Base-by-base conservation (phyloP, 2,797 vertebrate species). In the Chloroceryle inda region DNA sequence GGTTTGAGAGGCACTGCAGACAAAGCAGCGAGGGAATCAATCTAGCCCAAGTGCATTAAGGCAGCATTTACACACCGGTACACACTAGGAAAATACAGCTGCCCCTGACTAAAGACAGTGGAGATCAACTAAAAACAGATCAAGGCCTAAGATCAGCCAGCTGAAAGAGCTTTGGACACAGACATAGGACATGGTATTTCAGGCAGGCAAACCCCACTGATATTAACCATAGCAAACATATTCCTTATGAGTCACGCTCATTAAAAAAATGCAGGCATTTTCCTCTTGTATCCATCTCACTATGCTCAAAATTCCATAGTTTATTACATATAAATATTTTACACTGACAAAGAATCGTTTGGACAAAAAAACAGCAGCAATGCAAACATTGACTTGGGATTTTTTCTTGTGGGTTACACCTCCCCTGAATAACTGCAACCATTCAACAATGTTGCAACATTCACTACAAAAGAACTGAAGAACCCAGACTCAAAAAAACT, bases 261-360 rank as follows among this genome's bases (percentile, higher is more conserved):
- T 45, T 45, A 86, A 64, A 86, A 56, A 95, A 79, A 53, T 13
- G 17, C 5, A 75, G 11, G 6, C 8, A 52, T 71, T 89, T 96
- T 76, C 38, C 27, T 76, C 64, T 37, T 40, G 19, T 31, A 84
- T 44, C 45, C 21, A 83, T 85, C 45, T 81, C 53, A 29, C 19
- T 68, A 26, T 3, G 63, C 10, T 75, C 63, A 40, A 73, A 49
- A 92, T 72, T 64, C 62, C 58, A 68, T 10, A 73, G 3, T 55
- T 88, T 81, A 77, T 64, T 81, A 53, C 23, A 42, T 16, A 45
- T 3, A 64, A 4, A 9, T 79, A 52, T 45, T 67, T 40, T 64
- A 45, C 5, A 27, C 12, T 50, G 47, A n/a, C 61, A 95, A 76
- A 64, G 10, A 19, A 0, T 33, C 35, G 53, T 63, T 61, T 18